Evolutionary conservation across 2,888 invertebrate genomes (phyloP).

Genomic region (Cheilosia urbana): DNA sequence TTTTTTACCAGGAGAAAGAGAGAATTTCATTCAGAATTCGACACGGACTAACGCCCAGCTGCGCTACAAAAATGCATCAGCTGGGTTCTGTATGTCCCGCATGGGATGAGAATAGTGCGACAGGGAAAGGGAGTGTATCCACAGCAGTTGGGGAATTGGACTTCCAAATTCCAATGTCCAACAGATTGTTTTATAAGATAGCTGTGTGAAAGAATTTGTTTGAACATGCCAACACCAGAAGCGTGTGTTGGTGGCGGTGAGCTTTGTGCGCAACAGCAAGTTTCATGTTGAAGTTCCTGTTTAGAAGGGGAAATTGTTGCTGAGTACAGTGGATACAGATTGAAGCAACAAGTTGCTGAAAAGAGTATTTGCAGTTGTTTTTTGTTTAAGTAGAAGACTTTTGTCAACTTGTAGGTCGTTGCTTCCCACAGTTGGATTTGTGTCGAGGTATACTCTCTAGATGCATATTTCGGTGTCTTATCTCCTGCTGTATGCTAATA

Average conservation of each 20-base stretch:
- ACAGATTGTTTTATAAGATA: constrained; percentile 60
- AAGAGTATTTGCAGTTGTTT: background rate
- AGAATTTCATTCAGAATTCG: constrained; percentile 54
- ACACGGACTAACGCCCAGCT: constrained; percentile 61
- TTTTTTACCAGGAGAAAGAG: background rate
- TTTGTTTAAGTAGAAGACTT: background rate
- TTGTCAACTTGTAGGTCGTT: constrained; percentile 1
- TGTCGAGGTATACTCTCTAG: too few species aligned
- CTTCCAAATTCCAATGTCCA: constrained; percentile 46
- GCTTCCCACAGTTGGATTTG: too few species aligned
- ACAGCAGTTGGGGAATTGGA: background rate
- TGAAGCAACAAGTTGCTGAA: constrained; percentile 20
- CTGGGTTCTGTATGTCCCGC: constrained; percentile 21
- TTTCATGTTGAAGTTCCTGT: background rate
- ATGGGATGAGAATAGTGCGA: background rate
- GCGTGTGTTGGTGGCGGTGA: background rate
- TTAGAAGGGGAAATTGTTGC: constrained; percentile 29
- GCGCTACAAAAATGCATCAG: constrained; percentile 44
- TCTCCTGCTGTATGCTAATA: too few species aligned
- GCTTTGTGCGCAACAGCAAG: constrained; percentile 25
- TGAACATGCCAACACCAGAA: background rate
- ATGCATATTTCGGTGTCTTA: too few species aligned
- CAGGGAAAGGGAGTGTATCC: background rate
- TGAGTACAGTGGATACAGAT: too few species aligned
- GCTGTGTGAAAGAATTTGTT: constrained; percentile 5